These are phyloP conservation scores for Thamnophis sirtalis DNA, from an alignment of 2,113 vertebrate genomes.

Conservation along the genomic window DNA sequence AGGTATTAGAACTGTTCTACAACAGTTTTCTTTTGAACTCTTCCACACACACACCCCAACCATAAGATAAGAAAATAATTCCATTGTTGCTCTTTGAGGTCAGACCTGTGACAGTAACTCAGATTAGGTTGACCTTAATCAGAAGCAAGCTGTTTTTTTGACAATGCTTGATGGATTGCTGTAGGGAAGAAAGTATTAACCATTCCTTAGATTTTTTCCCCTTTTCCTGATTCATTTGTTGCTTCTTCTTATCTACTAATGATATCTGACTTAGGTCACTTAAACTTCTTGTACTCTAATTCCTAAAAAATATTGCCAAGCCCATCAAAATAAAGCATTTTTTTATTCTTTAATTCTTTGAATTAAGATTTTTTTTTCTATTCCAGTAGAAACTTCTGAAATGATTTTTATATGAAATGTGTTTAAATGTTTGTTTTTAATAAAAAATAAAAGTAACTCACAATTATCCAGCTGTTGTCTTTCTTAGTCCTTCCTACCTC, in stretches of 20 bases:
- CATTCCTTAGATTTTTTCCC: constrained; percentile 43
- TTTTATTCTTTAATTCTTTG: constrained; percentile 21
- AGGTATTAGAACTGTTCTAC: constrained; percentile 41
- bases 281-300: constrained; percentile 44
- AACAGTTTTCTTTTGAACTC: constrained; percentile 39
- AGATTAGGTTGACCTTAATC: constrained; percentile 63
- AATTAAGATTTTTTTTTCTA: constrained; percentile 50
- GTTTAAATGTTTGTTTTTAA: not conserved
- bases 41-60: not conserved
- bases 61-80: constrained; percentile 52
- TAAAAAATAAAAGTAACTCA: not conserved
- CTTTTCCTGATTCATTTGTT: constrained; percentile 54
- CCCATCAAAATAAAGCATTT: constrained; percentile 54
- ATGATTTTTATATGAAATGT: constrained; percentile 17
- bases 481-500: not conserved
- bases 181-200: constrained; percentile 26
- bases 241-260: constrained; percentile 65
- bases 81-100: constrained; percentile 63
- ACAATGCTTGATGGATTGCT: constrained; percentile 60
- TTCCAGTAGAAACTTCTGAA: constrained; percentile 45
- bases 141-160: constrained; percentile 57
- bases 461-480: not conserved
- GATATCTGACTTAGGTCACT: constrained; percentile 64
- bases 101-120: constrained; percentile 65
- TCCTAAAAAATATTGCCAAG: constrained; percentile 48